Base-by-base conservation (phyloP, 1,140 invertebrate species). In the Wasmannia auropunctata region DNA sequence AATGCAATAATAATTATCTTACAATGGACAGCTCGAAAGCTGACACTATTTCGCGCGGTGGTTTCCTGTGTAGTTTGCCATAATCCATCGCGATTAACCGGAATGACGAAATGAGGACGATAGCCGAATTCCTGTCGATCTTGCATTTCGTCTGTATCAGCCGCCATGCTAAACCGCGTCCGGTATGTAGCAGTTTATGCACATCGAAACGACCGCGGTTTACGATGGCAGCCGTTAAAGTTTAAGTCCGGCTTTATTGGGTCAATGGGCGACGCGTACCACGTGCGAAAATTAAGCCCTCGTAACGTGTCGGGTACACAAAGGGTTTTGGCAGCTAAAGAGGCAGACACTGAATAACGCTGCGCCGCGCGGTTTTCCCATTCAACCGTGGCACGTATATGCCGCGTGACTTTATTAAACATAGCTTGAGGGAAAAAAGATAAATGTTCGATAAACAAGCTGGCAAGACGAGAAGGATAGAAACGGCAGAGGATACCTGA, bases 211-310 rank as follows among this genome's bases (percentile, higher is more conserved):
- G 40, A n/a, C 3, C 49, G n/a, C 43, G 56, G 56, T 54, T 81
- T 80, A 79, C 75, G 51, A 60, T 25, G 25, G 31, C 72, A 76
- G 79, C 51, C 77, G 75, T 86, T 86, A 86, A 88, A 86, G 84
- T 88, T 89, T 88, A 89, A 89, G 88, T 88, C 76, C 76, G 22
- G 72, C 34, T 89, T 88, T 88, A 88, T 83, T 86, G 63, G 87
- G 85, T 88, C 84, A 72, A 74, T 51, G 77, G 63, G 40, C 67
- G 43, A 58, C 56, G 56, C 43, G 51, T 74, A 25, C 28, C 46
- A 76, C 31, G 69, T 8, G 67, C 54, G 69, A 63, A 70, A 76
- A 54, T 65, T 86, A 83, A 88, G 84, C 77, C 77, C 34, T 56
- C 49, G 85, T 76, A 89, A 89, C 40, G 65, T 67, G 60, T 51